Conservation (phyloP, 2,113 vertebrate species). For the Sitta europaea region DNA sequence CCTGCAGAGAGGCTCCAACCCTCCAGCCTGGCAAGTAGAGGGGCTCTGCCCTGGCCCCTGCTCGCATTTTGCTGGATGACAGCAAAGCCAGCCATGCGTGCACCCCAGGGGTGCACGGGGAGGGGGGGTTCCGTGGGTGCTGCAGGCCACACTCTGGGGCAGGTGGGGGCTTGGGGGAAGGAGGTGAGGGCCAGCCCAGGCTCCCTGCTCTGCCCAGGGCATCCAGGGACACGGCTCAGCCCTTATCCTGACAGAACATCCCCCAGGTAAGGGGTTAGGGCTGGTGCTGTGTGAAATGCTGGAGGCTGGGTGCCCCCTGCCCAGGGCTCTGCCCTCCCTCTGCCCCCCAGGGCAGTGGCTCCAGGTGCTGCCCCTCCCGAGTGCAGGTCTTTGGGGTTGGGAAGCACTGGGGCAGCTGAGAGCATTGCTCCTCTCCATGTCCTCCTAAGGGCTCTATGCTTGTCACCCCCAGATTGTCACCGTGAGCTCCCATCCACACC, state of each 20-base stretch:
- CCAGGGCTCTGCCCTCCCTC: background rate
- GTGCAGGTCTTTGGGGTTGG: background rate
- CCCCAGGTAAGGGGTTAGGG: rapidly evolving
- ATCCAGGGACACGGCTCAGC: background rate
- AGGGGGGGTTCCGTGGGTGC: background rate
- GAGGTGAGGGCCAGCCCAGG: background rate
- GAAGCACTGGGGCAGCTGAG: background rate
- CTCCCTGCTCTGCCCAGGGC: background rate
- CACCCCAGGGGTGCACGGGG: background rate
- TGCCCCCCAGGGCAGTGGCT: background rate
- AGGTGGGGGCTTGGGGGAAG: background rate
- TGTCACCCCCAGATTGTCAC: background rate
- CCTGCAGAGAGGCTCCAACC: background rate
- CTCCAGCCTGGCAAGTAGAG: background rate
- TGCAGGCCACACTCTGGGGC: background rate
- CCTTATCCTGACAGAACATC: background rate
- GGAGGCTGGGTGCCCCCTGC: background rate
- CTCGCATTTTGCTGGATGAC: background rate
- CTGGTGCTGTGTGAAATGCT: background rate
- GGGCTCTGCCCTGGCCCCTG: background rate
- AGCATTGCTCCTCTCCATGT: rapidly evolving
- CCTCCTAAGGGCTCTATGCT: background rate
- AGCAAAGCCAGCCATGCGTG: background rate
- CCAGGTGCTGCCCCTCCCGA: background rate
- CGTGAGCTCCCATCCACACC: background rate